Percentiles rank a stretch among this genome's conserved stretches.
Conservation (phyloP, 1,140 invertebrate genomes). For the Galendromus occidentalis region DNA sequence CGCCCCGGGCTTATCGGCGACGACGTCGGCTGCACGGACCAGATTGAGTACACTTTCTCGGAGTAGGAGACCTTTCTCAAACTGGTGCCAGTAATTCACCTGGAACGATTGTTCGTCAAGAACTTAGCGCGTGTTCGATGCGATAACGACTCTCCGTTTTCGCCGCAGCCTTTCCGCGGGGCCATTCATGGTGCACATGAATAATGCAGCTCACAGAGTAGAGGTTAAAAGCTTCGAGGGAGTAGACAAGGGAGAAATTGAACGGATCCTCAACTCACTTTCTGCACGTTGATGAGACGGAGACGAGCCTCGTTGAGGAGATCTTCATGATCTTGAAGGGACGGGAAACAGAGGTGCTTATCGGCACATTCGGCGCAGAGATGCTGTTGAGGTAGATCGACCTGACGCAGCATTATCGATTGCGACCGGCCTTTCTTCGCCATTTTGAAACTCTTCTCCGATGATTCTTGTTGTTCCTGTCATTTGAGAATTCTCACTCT, state of each 20-base stretch:
- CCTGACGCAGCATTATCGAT: slow-evolving; percentile 3
- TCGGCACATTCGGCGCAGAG: neutral
- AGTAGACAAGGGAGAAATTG: neutral
- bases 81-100: slow-evolving; percentile 29
- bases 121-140: neutral
- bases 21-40: slow-evolving; percentile 21
- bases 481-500: too few relatives aligned
- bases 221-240: neutral
- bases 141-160: slow-evolving; percentile 20
- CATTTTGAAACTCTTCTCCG: slow-evolving; percentile 10
- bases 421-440: slow-evolving; percentile 5
- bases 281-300: slow-evolving; percentile 26
- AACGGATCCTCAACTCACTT: too few relatives aligned
- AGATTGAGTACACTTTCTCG: slow-evolving; percentile 23
- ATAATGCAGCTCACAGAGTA: neutral
- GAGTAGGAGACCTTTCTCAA: slow-evolving; percentile 27
- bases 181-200: neutral
- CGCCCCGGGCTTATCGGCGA: slow-evolving; percentile 23
- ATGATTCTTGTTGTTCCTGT: neutral
- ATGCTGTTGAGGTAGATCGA: neutral
- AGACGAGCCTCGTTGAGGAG: slow-evolving; percentile 26
- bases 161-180: neutral
- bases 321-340: slow-evolving; percentile 22
- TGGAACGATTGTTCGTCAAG: slow-evolving; percentile 12
- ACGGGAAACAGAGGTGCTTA: neutral